Base-by-base conservation (phyloP, 2,888 invertebrate species). In the Torymus tubicola region DNA sequence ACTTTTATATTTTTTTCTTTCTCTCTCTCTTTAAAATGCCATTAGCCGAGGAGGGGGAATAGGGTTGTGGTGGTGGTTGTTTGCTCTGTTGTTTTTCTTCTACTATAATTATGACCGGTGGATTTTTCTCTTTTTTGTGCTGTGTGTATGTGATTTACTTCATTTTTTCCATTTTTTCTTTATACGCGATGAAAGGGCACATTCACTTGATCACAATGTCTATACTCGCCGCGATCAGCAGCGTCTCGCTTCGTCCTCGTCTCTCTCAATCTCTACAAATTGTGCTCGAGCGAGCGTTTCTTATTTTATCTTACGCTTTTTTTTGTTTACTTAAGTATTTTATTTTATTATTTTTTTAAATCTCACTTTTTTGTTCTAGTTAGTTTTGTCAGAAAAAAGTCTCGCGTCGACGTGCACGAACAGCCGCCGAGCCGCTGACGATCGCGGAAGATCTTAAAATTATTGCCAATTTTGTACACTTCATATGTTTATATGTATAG, bases 381-480 rank as follows among this genome's bases (percentile, higher is more conserved):
- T 10, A 11, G 16, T 58, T 8, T 58, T 18, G 16, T 18, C 42
- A 8, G 42, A 42, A 42, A 42, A 42, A 42, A 42, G 42, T 42
- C 42, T 42, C 42, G 42, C 42, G 42, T 58, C 18, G 18, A 18
- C 18, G 14, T 24, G 21, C 42, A 42, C 68, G 67, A 78, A 61
- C 74, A 42, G 42, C 65, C 72, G 61, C 55, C 82, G 83, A 85
- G 86, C 82, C 78, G 85, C 85, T 86, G 87, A 89, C 88, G 88
- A 89, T 91, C 88, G 87, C 87, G 88, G 87, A 87, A 90, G 89
- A 85, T 85, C 85, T 88, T 87, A 87, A 88, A 83, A 90, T 91
- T 92, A 92, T 92, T 92, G 91, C 92, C 91, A 91, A 90, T 86
- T 91, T 92, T 91, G 91, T 92, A 92, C 91, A 92, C 89, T 91